These are phyloP conservation scores for Melanerpes aurifrons DNA, from an alignment of 2,113 vertebrate species.

Conservation along the genomic window DNA sequence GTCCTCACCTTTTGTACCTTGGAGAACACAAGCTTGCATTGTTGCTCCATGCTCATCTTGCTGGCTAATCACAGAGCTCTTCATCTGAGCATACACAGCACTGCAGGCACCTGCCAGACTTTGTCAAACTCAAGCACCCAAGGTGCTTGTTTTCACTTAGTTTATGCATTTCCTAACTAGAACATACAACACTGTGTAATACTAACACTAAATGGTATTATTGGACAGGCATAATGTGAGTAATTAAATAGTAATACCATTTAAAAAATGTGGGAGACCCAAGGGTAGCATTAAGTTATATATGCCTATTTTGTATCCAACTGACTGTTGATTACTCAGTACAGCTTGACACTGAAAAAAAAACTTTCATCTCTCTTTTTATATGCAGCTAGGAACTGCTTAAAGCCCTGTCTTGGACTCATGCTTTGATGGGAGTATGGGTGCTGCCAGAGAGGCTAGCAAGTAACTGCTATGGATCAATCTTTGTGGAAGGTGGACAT, in stretches of 20 bases:
- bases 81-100: neutral
- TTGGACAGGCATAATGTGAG: neutral
- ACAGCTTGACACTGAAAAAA: neutral
- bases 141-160: conserved; percentile 5
- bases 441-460: neutral
- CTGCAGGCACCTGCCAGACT: neutral
- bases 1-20: neutral
- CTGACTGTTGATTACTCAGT: neutral
- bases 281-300: neutral
- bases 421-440: neutral
- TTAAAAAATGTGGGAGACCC: neutral
- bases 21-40: neutral
- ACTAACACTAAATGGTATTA: neutral
- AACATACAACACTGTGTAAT: neutral
- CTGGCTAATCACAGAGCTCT: neutral
- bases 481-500: neutral
- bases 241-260: conserved; percentile 30
- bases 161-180: conserved; percentile 5
- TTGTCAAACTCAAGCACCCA: neutral
- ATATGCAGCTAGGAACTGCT: neutral
- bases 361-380: neutral
- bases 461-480: neutral
- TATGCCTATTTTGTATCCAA: neutral
- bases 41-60: neutral
- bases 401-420: neutral